Evolutionary conservation across 2,888 invertebrate genomes (phyloP).

Genomic region (Oscheius sp.): DNA sequence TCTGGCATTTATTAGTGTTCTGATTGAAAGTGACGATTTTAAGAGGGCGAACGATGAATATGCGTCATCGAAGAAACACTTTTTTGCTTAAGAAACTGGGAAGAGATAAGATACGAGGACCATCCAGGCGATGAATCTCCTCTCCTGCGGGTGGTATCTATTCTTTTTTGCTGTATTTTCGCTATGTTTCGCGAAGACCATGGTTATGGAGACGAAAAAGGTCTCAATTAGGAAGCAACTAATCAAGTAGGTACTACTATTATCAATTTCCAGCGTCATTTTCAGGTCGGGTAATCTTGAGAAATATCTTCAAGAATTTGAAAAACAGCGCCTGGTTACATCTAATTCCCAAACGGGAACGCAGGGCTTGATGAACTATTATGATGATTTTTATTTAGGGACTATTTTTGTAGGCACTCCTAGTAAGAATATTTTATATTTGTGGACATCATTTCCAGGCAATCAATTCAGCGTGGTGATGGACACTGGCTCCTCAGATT

Average conservation of each 20-base stretch:
- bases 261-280: background rate
- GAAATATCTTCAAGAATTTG: background rate
- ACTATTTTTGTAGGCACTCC: slow-evolving; percentile 64
- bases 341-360: slow-evolving; percentile 34
- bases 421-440: slow-evolving; percentile 22
- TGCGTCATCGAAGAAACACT: background rate
- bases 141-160: background rate
- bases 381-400: slow-evolving; percentile 66
- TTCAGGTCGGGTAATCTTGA: slow-evolving; percentile 4
- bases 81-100: slow-evolving; percentile 2
- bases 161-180: background rate
- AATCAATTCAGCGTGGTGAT: slow-evolving; percentile 58
- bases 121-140: background rate
- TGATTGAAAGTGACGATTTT: background rate
- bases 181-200: background rate
- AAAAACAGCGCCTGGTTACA: background rate
- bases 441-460: slow-evolving; percentile 31
- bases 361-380: slow-evolving; percentile 60
- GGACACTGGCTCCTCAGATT: slow-evolving; percentile 65
- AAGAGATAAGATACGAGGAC: slow-evolving; percentile 10
- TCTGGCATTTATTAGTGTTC: background rate
- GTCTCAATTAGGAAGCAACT: background rate
- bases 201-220: slow-evolving; percentile 13
- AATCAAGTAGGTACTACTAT: background rate
- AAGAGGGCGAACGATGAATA: background rate